Evolutionary conservation across 2,888 invertebrate species (phyloP).

Genomic region (Pristionchus japonicus): DNA sequence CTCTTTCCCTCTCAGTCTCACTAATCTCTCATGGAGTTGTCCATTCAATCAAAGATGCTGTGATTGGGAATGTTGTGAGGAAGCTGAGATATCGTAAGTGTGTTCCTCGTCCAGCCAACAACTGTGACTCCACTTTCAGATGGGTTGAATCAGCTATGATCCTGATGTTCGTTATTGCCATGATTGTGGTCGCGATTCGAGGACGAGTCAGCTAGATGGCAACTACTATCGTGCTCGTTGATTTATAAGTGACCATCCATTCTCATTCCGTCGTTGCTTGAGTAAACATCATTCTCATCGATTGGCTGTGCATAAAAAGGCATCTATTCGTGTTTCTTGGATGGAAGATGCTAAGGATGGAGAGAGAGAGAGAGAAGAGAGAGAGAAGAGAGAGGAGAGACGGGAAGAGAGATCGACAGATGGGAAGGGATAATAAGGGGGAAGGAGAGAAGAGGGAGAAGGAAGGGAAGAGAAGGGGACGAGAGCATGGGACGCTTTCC

Average conservation of each 20-base stretch:
- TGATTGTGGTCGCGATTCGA: not conserved
- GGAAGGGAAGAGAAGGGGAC: not conserved
- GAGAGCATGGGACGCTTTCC: not conserved
- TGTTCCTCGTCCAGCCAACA: not conserved
- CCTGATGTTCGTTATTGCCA: not conserved
- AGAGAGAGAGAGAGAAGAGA: not conserved
- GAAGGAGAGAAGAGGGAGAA: not conserved
- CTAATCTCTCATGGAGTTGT: not conserved
- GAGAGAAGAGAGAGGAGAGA: not conserved
- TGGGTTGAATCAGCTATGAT: not conserved
- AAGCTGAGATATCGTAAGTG: not conserved
- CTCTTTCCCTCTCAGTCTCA: not conserved
- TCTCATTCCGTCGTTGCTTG: not conserved
- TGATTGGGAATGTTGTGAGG: not conserved
- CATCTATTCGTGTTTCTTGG: not conserved
- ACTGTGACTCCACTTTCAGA: not conserved
- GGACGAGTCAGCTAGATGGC: not conserved
- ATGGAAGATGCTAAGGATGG: not conserved
- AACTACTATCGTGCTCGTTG: not conserved
- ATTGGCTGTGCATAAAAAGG: not conserved
- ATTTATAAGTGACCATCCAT: not conserved
- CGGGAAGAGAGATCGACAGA: not conserved
- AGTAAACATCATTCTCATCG: not conserved
- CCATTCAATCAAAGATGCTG: not conserved
- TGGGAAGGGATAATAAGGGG: not conserved